Conservation (phyloP, 2,113 vertebrate species). For the Cromileptes altivelis region DNA sequence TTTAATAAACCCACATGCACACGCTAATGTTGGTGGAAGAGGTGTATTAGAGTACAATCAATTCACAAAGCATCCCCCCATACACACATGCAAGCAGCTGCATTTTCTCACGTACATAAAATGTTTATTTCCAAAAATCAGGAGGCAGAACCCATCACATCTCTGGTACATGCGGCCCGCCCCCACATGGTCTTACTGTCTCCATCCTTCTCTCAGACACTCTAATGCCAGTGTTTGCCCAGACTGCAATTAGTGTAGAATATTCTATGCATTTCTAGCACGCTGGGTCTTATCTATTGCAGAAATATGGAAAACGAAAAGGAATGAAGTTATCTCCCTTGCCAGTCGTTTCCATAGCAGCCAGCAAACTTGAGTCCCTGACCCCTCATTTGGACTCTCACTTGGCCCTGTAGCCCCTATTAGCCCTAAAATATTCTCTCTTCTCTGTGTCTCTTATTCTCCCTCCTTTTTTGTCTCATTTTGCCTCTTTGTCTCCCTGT, state of each 20-base stretch:
- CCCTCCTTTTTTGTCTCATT: not conserved
- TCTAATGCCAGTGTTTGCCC: slow-evolving; percentile 49
- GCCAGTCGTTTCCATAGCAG: slow-evolving; percentile 53
- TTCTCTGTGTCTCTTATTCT: slow-evolving; percentile 22
- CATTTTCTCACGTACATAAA: not conserved
- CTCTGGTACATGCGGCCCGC: not conserved
- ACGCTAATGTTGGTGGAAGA: no score
- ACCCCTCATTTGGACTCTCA: slow-evolving; percentile 54
- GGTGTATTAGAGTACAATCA: no score
- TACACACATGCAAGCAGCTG: not conserved
- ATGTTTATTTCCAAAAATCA: slow-evolving; percentile 15
- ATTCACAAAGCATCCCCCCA: not conserved
- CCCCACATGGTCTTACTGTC: not conserved
- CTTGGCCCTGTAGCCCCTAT: slow-evolving; percentile 51
- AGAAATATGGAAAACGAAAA: slow-evolving; percentile 33
- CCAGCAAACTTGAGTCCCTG: slow-evolving; percentile 41
- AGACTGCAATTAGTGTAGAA: slow-evolving; percentile 56
- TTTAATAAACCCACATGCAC: no score
- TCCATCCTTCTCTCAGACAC: slow-evolving; percentile 18
- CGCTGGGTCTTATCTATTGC: slow-evolving; percentile 33
- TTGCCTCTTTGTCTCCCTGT: not conserved
- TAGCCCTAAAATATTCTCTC: slow-evolving; percentile 49
- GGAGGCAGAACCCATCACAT: not conserved
- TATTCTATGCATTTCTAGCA: slow-evolving; percentile 39
- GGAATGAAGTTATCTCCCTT: slow-evolving; percentile 39